Base-by-base conservation (phyloP, 2,113 vertebrate genomes). In the Monopterus albus region DNA sequence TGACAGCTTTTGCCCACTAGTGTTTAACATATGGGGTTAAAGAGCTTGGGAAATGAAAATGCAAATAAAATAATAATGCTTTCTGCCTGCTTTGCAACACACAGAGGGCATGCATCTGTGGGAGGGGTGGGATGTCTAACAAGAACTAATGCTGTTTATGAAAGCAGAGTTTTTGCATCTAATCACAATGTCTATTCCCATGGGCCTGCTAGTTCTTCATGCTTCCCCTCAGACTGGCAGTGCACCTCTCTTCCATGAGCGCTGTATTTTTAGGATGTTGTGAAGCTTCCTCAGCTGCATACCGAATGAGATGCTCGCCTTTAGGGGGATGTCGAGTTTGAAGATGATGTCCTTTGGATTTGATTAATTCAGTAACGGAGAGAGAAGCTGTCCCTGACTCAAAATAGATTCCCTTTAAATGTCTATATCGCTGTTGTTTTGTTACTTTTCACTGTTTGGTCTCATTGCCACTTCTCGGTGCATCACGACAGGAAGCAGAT, bases 261-360 rank as follows among this genome's bases (percentile, higher is more conserved):
- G 91, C 95, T 95, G 96, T 97, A 96, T 98, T 98, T 98, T 98
- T 97, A 95, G 96, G 94, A 95, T 97, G 96, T 95, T 96, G 93
- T 96, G 93, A 94, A 94, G 94, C 96, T 96, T 96, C 94, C 94
- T 95, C 85, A 91, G 94, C 95, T 96, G 96, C 96, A 96, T 96
- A 95, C 93, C 88, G 94, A 97, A 96, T 96, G 95, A 97, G 96
- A 91, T 91, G 92, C 95, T 96, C 95, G 96, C 96, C 96, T 96
- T 95, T 89, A 95, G 97, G 95, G 96, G 95, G 94, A 94, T 95
- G 94, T 95, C 94, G 96, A 95, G 96, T 98, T 97, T 96, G 95
- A 96, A 96, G 96, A 95, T 96, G 95, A 94, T 95, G 94, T 98
- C 96, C 96, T 96, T 95, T 96, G 95, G 95, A 96, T 94, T 95